phyloP scores from a whole-genome alignment of 2,113 vertebrate genomes.

The Oxyura jamaicensis region DNA sequence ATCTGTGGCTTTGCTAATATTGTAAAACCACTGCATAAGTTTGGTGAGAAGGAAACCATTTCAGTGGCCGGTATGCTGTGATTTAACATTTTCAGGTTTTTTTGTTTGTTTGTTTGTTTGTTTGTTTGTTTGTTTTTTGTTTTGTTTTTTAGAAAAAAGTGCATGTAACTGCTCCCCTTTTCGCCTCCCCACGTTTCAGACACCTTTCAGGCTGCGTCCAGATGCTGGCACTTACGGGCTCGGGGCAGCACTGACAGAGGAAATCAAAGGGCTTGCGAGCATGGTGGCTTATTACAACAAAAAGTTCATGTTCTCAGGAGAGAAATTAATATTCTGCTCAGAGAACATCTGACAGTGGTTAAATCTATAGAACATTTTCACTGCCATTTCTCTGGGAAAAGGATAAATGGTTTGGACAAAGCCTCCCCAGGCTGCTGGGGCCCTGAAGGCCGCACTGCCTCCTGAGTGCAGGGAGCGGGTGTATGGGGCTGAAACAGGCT shows the following conservation, averaged over 20 bases:
- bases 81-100: neutral
- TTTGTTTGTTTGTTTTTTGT: no score
- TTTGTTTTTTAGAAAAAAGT: neutral
- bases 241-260: neutral
- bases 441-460: neutral
- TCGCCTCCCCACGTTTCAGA: neutral
- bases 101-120: no score
- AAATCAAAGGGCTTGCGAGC: constrained; percentile 13
- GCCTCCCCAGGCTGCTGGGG: neutral
- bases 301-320: constrained; percentile 2
- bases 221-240: neutral
- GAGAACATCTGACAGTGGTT: constrained; percentile 23
- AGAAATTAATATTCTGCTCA: constrained; percentile 13
- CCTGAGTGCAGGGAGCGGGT: neutral
- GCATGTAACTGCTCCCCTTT: neutral
- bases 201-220: constrained; percentile 33
- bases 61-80: neutral
- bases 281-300: neutral
- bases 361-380: neutral
- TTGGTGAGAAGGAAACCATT: neutral
- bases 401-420: neutral
- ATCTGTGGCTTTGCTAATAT: constrained; percentile 23
- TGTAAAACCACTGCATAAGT: neutral
- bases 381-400: neutral
- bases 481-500: neutral